phyloP scores from a whole-genome alignment of 2,113 vertebrate species.

The Arvicanthis niloticus region DNA sequence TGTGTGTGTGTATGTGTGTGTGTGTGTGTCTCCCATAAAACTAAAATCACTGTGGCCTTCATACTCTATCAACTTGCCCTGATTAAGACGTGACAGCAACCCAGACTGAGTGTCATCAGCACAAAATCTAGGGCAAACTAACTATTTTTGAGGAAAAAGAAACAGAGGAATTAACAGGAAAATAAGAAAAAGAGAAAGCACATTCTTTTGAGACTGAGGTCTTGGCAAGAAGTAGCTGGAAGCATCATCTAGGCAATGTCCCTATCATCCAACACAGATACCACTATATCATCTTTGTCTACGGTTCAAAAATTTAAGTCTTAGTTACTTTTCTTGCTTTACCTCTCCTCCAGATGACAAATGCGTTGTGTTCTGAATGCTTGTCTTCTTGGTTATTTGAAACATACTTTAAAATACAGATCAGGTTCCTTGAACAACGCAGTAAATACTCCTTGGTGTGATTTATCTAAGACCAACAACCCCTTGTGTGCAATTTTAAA shows the following conservation, averaged over 20 bases:
- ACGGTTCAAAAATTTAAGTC: not conserved
- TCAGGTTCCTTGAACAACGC: not conserved
- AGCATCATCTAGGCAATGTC: not conserved
- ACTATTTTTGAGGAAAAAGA: slow-evolving; percentile 76
- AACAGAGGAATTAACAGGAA: slow-evolving; percentile 67
- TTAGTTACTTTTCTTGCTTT: not conserved
- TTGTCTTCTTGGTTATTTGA: not conserved
- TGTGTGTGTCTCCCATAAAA: not conserved
- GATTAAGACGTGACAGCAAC: slow-evolving; percentile 81
- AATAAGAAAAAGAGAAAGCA: slow-evolving; percentile 71
- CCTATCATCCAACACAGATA: not conserved
- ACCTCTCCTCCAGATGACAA: not conserved
- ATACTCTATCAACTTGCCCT: slow-evolving; percentile 74
- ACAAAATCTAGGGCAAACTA: slow-evolving; percentile 85
- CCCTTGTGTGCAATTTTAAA: slow-evolving; percentile 5
- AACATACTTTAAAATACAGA: slow-evolving; percentile 33
- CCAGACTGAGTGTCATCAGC: slow-evolving; percentile 72
- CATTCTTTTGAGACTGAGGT: not conserved
- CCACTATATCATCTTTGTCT: not conserved
- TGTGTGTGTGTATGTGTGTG: too few species aligned
- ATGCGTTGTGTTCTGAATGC: not conserved
- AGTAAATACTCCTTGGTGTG: not conserved
- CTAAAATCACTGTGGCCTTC: slow-evolving; percentile 30
- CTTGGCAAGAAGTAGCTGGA: not conserved
- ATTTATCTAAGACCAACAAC: not conserved